A percentile compares a stretch with the other conserved stretches of the same genome.
Evolutionary conservation across 1,140 invertebrate genomes (phyloP).

Genomic region (Dysdera silvatica): DNA sequence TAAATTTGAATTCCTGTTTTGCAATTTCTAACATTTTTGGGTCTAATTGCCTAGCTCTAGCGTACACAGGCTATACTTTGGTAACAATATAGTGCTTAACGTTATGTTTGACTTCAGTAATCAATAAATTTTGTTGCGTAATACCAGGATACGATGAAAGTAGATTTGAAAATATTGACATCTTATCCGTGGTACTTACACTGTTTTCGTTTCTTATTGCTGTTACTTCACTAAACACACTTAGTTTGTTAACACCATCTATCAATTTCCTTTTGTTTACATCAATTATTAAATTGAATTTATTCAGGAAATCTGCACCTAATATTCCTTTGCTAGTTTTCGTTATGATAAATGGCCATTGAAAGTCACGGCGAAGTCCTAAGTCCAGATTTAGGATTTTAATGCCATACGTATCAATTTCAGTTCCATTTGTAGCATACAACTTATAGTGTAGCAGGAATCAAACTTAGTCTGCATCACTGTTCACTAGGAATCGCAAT

Average conservation of each 20-base stretch:
- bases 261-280: neutral
- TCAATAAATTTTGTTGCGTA: neutral
- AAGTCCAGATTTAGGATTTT: neutral
- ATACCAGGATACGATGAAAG: neutral
- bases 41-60: conserved; percentile 1
- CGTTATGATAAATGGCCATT: neutral
- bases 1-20: conserved; percentile 2
- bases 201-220: neutral
- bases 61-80: neutral
- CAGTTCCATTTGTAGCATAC: conserved; percentile 2
- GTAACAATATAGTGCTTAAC: neutral
- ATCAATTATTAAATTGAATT: neutral
- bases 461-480: conserved; percentile 4
- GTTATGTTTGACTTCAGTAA: neutral
- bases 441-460: neutral
- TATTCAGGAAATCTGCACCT: neutral
- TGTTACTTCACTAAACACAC: neutral
- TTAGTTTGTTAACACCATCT: neutral
- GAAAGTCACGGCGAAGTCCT: neutral
- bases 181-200: neutral
- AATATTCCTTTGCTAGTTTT: neutral
- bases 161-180: neutral
- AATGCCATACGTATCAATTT: conserved; percentile 2
- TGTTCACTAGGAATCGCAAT: neutral
- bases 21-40: neutral